Evolutionary conservation across 2,113 vertebrate species (phyloP).

Genomic region (Chunga burmeisteri): DNA sequence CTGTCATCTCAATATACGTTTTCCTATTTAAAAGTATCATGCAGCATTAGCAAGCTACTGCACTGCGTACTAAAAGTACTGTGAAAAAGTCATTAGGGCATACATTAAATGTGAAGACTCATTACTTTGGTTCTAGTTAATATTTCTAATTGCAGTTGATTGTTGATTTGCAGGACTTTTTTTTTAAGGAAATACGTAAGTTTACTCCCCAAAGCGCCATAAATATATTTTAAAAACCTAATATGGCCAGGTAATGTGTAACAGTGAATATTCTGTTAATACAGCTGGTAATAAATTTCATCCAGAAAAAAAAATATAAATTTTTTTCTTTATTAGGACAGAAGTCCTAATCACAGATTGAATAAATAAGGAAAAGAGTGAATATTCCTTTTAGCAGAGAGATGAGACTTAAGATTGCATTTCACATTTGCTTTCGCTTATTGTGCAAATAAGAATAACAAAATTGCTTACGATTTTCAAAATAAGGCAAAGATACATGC

Average conservation of each 20-base stretch:
- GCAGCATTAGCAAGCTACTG: not conserved
- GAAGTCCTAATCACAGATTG: not conserved
- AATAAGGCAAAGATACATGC: not conserved
- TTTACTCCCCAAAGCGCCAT: not conserved
- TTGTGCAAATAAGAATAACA: not conserved
- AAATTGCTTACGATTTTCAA: not conserved
- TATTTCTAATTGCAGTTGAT: not conserved
- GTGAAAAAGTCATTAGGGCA: not conserved
- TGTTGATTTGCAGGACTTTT: not conserved
- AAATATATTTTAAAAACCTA: not conserved
- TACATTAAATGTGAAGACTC: not conserved
- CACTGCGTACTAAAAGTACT: not conserved
- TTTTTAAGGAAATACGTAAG: not conserved
- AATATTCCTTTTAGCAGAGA: not conserved
- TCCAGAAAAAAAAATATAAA: not conserved
- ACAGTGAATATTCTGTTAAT: not conserved
- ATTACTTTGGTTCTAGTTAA: not conserved
- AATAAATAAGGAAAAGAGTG: not conserved
- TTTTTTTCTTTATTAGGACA: not conserved
- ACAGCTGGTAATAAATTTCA: not conserved
- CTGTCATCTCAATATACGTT: conserved; percentile 7
- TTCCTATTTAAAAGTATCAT: conserved; percentile 20
- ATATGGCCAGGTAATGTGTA: not conserved
- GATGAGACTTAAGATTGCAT: not conserved
- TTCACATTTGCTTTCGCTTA: not conserved